These are phyloP conservation scores for Homalodisca vitripennis DNA, from an alignment of 1,140 invertebrate genomes.

Conservation along the genomic window DNA sequence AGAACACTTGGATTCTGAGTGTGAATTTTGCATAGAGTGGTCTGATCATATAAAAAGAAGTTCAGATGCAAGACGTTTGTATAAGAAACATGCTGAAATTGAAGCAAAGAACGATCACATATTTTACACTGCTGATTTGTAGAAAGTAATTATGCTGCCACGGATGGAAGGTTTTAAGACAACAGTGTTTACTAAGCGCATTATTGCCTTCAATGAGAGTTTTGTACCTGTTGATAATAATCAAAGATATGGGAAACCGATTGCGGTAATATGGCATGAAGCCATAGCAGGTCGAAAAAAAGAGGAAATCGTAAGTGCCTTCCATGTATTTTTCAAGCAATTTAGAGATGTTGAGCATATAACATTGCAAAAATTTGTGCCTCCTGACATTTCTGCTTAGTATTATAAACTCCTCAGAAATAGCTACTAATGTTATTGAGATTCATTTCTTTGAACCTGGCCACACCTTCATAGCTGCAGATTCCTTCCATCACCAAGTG, in stretches of 20 bases:
- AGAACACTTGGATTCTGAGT: constrained; percentile 29
- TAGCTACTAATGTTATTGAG: constrained; percentile 40
- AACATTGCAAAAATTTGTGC: constrained; percentile 34
- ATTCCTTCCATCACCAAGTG: constrained; percentile 45
- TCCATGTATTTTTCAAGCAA: constrained; percentile 27
- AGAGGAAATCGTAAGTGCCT: constrained; percentile 37
- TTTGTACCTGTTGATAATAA: constrained; percentile 27
- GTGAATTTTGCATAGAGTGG: background rate
- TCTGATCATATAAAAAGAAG: too few relatives aligned
- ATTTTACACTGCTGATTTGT: too few relatives aligned
- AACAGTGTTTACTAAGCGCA: too few relatives aligned
- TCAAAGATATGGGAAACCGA: background rate
- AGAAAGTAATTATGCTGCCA: constrained; percentile 39
- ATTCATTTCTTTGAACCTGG: constrained; percentile 41
- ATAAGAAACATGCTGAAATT: background rate
- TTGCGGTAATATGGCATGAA: constrained; percentile 28
- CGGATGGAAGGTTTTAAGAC: constrained; percentile 36
- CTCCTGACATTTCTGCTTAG: constrained; percentile 23
- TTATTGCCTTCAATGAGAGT: too few relatives aligned
- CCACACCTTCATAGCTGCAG: too few relatives aligned
- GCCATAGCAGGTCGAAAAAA: constrained; percentile 38
- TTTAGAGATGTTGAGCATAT: constrained; percentile 20
- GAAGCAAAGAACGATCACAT: constrained; percentile 22
- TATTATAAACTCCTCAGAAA: constrained; percentile 29
- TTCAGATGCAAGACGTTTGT: constrained; percentile 23